Percentiles rank a stretch among this genome's conserved stretches.
Evolutionary conservation across 2,888 invertebrate genomes (phyloP).

Genomic region (Ceriagrion tenellum): DNA sequence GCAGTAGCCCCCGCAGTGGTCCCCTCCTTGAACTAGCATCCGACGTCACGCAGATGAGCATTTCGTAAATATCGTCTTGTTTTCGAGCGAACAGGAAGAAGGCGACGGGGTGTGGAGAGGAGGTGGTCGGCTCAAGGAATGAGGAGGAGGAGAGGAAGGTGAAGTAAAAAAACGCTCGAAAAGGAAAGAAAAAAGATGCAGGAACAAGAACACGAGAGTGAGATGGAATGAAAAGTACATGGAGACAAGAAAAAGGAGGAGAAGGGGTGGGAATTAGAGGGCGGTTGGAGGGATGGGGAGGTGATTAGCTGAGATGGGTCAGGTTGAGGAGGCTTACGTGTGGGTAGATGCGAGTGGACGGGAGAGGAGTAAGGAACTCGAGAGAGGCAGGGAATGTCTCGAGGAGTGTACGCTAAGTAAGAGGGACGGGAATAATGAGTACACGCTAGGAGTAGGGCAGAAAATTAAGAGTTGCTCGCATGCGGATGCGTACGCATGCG

Average conservation of each 20-base stretch:
- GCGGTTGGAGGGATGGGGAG: background rate
- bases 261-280: background rate
- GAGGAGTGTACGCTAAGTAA: background rate
- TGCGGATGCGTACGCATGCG: background rate
- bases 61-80: conserved; percentile 14
- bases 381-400: background rate
- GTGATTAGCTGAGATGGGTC: background rate
- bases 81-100: background rate
- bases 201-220: background rate
- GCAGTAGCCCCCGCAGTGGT: background rate
- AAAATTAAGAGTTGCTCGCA: background rate
- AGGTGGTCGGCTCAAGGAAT: background rate
- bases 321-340: background rate
- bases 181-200: background rate
- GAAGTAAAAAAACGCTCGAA: background rate
- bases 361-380: background rate
- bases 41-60: background rate
- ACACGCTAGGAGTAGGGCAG: background rate
- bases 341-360: background rate
- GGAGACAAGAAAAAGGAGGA: background rate
- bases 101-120: background rate
- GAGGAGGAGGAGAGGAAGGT: background rate
- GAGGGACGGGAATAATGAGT: background rate
- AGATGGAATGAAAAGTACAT: conserved; percentile 29
- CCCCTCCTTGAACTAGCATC: background rate